Evolutionary conservation across 2,113 vertebrate species (phyloP), one percentile per base, ranked within the genome.

Genomic region (Zingel zingel): DNA sequence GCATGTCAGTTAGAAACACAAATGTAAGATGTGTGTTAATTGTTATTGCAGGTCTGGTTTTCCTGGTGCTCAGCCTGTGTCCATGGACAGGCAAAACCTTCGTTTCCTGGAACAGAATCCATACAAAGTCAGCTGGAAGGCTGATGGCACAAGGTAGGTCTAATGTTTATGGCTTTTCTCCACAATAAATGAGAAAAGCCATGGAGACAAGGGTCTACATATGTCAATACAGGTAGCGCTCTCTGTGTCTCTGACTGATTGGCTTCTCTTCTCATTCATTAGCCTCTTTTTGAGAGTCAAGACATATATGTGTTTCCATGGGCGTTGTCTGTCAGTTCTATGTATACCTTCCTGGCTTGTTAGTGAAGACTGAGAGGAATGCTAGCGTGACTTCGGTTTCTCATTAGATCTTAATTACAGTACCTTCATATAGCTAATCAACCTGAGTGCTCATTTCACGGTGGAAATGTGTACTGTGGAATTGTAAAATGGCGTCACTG

Each of bases 91-190:
- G 64, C 95, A 97, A 87, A 99, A 99, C 92, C 96, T 99, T 82
- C 96, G 95, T 83, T 95, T 99, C 86, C 89, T 99, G 86, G 97
- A 99, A 84, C 96, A 98, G 93, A 99, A 97, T 77, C 95, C 96
- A 23, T 99, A 99, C 92, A 99, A 98, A 97, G 98, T 99, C 94
- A 99, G 98, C 96, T 99, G 98, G 98, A 99, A 99, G 95, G 98
- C 98, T 79, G 98, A 99, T 62, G 98, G 98, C 78, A 99, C 97
- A 83, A 96, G 98, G 98, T 99, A 93, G 94, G 97, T 96, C n/a
- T n/a, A 19, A 12, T 12, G 10, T 36, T 59, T 2, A 50, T 13
- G 25, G 25, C 14, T 33, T 47, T 25, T 61, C 48, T 48, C 64
- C 13, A 30, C 58, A 18, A 13, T 61, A 18, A 82, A 56, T 45